These are phyloP conservation scores for Anoplopoma fimbria DNA, from an alignment of 2,113 vertebrate genomes.

Conservation along the genomic window DNA sequence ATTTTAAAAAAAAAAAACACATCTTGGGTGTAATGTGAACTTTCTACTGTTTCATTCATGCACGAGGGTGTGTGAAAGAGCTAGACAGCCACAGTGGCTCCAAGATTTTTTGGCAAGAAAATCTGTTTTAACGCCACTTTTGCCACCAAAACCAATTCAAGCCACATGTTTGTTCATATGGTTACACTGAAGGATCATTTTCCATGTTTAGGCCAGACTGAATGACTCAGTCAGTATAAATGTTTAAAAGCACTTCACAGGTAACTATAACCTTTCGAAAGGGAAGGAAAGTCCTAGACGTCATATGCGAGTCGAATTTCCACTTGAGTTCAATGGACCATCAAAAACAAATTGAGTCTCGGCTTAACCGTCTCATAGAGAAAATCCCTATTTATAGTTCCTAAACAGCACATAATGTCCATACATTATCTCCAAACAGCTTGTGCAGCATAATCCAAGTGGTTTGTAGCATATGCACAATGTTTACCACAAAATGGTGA, in stretches of 20 bases:
- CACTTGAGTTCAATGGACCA: constrained; percentile 41
- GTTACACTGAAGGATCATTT: not conserved
- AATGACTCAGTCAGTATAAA: not conserved
- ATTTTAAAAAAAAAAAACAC: constrained; percentile 8
- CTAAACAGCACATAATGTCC: not conserved
- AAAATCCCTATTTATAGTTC: not conserved
- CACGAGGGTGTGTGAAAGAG: not conserved
- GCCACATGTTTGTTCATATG: constrained; percentile 32
- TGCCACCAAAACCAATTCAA: not conserved
- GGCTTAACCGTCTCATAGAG: not conserved
- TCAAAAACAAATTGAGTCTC: not conserved
- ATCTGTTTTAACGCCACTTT: not conserved
- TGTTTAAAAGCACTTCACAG: not conserved
- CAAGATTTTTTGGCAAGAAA: not conserved
- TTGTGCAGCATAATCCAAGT: not conserved
- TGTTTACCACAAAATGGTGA: not conserved
- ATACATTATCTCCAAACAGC: not conserved
- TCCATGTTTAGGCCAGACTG: constrained; percentile 5
- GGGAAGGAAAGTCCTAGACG: not conserved
- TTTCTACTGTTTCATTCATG: constrained; percentile 1
- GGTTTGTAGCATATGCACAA: not conserved
- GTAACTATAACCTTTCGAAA: not conserved
- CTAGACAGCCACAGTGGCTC: not conserved
- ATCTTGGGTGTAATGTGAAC: constrained; percentile 29
- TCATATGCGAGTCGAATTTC: not conserved